A percentile compares a stretch with the other conserved stretches of the same genome.
Conservation (phyloP, 2,797 vertebrate species). For the Nothura maculosa region DNA sequence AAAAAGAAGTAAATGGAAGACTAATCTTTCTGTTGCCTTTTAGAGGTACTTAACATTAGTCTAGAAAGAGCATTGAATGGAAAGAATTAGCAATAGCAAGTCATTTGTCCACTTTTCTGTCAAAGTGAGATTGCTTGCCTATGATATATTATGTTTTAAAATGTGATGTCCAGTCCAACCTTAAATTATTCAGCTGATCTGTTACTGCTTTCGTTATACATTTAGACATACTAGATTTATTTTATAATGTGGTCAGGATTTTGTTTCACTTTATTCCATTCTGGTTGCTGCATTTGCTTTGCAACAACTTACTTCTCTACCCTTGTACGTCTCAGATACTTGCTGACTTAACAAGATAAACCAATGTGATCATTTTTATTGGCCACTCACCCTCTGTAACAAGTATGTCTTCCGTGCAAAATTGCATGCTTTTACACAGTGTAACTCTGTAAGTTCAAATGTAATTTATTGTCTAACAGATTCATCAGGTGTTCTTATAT, state of each 20-base stretch:
- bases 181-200: conserved; percentile 17
- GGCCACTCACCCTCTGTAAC: not conserved
- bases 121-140: not conserved
- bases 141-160: conserved; percentile 18
- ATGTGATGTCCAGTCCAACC: not conserved
- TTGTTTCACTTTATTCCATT: not conserved
- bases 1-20: conserved; percentile 49
- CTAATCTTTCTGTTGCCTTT: conserved; percentile 50
- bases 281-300: not conserved
- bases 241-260: not conserved
- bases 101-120: conserved; percentile 15
- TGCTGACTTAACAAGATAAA: not conserved
- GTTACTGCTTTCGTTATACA: not conserved
- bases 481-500: not conserved
- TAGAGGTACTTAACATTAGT: conserved; percentile 53
- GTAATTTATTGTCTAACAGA: not conserved
- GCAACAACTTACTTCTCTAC: not conserved
- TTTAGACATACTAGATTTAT: not conserved
- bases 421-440: not conserved
- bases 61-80: conserved; percentile 20
- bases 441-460: not conserved
- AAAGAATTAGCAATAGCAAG: conserved; percentile 45
- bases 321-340: not conserved
- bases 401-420: not conserved
- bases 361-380: not conserved